These are phyloP conservation scores for Trigoniulus corallinus DNA, from an alignment of 1,140 invertebrate species.

Conservation along the genomic window DNA sequence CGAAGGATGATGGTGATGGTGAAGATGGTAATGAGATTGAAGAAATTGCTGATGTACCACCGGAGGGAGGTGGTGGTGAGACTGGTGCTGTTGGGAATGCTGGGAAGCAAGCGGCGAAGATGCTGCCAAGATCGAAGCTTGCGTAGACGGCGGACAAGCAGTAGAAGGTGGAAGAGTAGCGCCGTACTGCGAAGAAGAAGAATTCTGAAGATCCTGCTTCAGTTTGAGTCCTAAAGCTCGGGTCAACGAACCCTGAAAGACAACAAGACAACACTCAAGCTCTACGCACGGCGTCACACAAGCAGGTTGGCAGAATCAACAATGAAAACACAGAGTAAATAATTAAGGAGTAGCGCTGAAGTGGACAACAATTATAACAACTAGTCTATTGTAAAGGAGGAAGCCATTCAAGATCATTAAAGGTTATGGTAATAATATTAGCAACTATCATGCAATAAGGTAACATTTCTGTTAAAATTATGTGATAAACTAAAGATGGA, in stretches of 20 bases:
- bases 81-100: not conserved
- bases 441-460: too few relatives aligned
- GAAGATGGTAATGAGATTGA: not conserved
- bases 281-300: not conserved
- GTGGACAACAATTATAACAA: too few relatives aligned
- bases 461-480: too few relatives aligned
- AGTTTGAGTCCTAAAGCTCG: conserved; percentile 49
- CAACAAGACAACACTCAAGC: conserved; percentile 8
- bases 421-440: too few relatives aligned
- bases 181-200: conserved; percentile 6
- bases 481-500: too few relatives aligned
- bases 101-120: conserved; percentile 16
- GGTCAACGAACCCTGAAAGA: conserved; percentile 50
- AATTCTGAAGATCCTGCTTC: conserved; percentile 29
- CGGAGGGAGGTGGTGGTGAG: conserved; percentile 36
- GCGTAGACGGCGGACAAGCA: not conserved
- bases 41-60: too few relatives aligned
- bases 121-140: conserved; percentile 14
- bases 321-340: not conserved
- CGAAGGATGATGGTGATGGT: not conserved
- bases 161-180: not conserved
- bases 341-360: too few relatives aligned
- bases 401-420: too few relatives aligned
- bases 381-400: too few relatives aligned
- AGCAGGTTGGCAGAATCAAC: not conserved